phyloP scores from a whole-genome alignment of 2,888 invertebrate genomes.

The Cheilosia impressa region DNA sequence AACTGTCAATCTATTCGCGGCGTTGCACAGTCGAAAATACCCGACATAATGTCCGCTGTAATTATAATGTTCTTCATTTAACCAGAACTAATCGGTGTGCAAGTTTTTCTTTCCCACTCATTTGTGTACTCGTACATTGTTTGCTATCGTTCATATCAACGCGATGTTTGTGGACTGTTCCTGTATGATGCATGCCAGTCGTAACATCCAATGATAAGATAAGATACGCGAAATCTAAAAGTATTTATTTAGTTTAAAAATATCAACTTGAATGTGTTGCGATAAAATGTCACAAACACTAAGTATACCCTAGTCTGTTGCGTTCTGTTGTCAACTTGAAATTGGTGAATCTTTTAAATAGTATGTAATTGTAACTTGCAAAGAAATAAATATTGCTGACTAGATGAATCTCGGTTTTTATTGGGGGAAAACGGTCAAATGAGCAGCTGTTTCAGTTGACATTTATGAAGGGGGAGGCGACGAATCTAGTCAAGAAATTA shows the following conservation, averaged over 20 bases:
- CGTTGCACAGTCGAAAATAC: neutral
- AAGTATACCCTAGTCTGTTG: neutral
- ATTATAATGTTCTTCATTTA: neutral
- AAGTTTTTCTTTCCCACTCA: neutral
- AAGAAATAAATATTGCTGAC: no score
- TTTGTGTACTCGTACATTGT: neutral
- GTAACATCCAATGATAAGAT: conserved; percentile 36
- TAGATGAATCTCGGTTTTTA: no score
- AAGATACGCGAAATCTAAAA: conserved; percentile 40
- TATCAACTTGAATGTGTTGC: conserved; percentile 10
- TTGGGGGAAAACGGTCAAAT: no score
- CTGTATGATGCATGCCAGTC: neutral
- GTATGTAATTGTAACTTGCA: no score
- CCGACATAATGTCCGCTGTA: neutral
- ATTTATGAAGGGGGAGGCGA: no score
- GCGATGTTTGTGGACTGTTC: neutral
- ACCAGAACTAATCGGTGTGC: neutral
- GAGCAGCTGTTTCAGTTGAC: no score
- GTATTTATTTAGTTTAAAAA: conserved; percentile 18
- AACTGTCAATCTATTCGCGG: neutral
- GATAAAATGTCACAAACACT: conserved; percentile 1
- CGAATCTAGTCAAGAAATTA: no score
- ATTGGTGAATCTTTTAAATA: neutral
- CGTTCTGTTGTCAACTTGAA: neutral
- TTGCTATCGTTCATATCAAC: neutral